These are phyloP conservation scores for Lophotis ruficrista DNA, from an alignment of 2,113 vertebrate species.

Conservation along the genomic window DNA sequence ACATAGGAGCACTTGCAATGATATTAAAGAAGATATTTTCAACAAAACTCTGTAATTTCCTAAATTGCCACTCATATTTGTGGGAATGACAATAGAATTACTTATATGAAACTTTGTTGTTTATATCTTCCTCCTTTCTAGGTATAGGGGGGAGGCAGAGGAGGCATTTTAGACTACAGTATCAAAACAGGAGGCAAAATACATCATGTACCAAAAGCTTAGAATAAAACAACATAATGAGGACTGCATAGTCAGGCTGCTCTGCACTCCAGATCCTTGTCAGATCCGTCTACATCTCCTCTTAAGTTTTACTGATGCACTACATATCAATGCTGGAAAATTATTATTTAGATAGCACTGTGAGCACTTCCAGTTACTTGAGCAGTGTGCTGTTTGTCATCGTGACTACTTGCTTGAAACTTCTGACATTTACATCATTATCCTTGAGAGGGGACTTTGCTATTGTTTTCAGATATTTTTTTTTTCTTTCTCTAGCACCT, in stretches of 20 bases:
- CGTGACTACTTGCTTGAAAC: neutral
- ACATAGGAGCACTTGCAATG: neutral
- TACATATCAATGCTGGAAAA: neutral
- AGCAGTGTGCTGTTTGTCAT: neutral
- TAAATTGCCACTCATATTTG: neutral
- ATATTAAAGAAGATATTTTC: neutral
- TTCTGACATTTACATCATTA: neutral
- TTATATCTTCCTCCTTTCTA: neutral
- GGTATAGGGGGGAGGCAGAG: neutral
- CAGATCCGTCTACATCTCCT: neutral
- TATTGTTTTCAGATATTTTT: neutral
- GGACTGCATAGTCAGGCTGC: neutral
- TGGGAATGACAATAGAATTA: neutral
- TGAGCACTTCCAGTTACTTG: neutral
- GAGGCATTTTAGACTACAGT: neutral
- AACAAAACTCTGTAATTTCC: neutral
- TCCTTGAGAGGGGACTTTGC: neutral
- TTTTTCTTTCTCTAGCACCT: neutral
- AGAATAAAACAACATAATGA: neutral
- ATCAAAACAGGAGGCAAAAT: neutral
- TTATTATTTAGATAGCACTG: neutral
- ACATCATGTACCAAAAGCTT: neutral
- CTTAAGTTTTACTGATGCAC: neutral
- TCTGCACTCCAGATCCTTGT: neutral
- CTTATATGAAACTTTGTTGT: neutral